A percentile compares a stretch with the other conserved stretches of the same genome.
Evolutionary conservation across 1,140 invertebrate species (phyloP).

Genomic region (Micrasema longulum): DNA sequence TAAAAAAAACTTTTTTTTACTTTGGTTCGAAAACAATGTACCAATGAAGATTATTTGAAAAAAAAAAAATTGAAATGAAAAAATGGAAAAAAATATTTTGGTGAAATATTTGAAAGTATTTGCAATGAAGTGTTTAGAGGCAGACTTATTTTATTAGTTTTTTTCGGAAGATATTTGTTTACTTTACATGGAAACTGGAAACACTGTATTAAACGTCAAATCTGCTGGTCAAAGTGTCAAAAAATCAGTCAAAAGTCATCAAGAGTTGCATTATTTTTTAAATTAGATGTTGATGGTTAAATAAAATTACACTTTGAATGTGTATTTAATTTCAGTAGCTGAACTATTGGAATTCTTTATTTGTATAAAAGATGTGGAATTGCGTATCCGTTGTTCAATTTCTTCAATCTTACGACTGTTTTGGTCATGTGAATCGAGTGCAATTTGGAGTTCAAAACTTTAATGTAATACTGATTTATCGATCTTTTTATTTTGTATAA

Average conservation of each 20-base stretch:
- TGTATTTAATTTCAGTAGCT: background rate
- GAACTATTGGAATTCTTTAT: background rate
- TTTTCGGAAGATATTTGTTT: background rate
- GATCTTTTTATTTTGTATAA: no score
- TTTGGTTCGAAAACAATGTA: background rate
- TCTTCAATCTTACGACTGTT: constrained; percentile 42
- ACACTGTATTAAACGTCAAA: constrained; percentile 9
- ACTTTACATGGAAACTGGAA: background rate
- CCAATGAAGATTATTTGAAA: background rate
- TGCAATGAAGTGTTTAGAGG: background rate
- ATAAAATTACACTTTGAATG: background rate
- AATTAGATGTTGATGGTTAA: constrained; percentile 1
- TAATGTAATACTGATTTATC: no score
- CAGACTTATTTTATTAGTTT: background rate
- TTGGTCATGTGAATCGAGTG: constrained; percentile 45
- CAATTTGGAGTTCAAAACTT: constrained; percentile 3
- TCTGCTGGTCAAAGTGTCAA: no score
- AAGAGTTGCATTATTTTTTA: background rate
- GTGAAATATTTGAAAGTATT: background rate
- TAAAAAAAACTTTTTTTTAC: background rate
- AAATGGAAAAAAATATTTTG: background rate
- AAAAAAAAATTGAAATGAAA: no score
- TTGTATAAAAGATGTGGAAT: constrained; percentile 16
- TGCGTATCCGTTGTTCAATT: constrained; percentile 34
- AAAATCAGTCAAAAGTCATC: constrained; percentile 18